These are phyloP conservation scores for Sesia apiformis DNA, from an alignment of 2,888 invertebrate genomes.

Conservation along the genomic window DNA sequence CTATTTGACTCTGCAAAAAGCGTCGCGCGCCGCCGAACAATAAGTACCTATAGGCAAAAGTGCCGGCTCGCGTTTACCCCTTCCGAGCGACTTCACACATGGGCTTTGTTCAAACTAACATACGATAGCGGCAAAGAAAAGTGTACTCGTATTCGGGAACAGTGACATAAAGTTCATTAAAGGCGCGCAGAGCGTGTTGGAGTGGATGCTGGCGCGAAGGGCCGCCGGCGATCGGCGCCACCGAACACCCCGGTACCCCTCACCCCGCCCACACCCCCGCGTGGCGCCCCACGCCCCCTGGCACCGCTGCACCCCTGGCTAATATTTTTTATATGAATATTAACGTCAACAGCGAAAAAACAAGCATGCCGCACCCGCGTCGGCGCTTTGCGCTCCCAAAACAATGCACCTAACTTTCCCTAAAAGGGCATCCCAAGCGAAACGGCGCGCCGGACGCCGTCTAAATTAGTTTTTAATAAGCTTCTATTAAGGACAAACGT, in stretches of 20 bases:
- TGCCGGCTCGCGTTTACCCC: slow-evolving; percentile 48
- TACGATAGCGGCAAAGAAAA: slow-evolving; percentile 62
- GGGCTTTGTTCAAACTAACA: slow-evolving; percentile 62
- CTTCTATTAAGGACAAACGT: background rate
- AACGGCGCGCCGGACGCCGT: too few relatives aligned
- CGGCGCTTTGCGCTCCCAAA: background rate
- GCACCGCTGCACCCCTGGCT: slow-evolving; percentile 23
- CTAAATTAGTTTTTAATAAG: background rate
- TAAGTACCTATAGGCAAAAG: slow-evolving; percentile 41
- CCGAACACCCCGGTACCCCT: slow-evolving; percentile 14
- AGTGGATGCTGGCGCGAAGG: slow-evolving; percentile 53
- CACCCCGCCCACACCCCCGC: slow-evolving; percentile 8
- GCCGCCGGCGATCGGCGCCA: slow-evolving; percentile 27
- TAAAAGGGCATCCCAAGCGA: too few relatives aligned
- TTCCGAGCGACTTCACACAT: slow-evolving; percentile 55
- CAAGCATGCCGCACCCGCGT: slow-evolving; percentile 14
- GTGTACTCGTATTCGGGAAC: slow-evolving; percentile 67
- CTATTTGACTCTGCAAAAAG: slow-evolving; percentile 46
- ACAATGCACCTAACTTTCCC: too few relatives aligned
- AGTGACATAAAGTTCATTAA: slow-evolving; percentile 72
- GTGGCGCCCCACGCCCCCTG: slow-evolving; percentile 2
- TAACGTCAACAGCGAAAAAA: slow-evolving; percentile 29
- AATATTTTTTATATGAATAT: slow-evolving; percentile 60
- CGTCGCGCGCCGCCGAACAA: slow-evolving; percentile 33
- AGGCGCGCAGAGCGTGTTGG: slow-evolving; percentile 66